These are phyloP conservation scores for Apis laboriosa DNA, from an alignment of 1,140 invertebrate species.

Conservation along the genomic window DNA sequence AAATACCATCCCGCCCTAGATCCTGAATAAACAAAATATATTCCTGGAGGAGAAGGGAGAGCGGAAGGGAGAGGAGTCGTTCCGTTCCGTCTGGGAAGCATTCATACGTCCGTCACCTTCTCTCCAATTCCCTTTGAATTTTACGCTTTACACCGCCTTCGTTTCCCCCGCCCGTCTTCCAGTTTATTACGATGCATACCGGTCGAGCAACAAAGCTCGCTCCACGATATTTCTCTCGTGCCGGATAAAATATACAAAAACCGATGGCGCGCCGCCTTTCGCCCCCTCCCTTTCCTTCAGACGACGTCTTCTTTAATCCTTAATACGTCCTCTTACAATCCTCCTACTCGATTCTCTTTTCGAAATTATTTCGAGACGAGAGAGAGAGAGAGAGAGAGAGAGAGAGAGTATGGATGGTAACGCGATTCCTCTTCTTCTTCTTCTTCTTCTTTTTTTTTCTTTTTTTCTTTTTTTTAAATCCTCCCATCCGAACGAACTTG, in stretches of 20 bases:
- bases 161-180: conserved; percentile 12
- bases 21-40: conserved; percentile 72
- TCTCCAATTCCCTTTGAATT: conserved; percentile 77
- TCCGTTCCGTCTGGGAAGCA: conserved; percentile 68
- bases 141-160: conserved; percentile 68
- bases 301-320: background rate
- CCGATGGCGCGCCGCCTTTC: conserved; percentile 4
- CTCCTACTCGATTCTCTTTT: no score
- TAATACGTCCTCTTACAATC: no score
- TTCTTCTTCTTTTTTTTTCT: no score
- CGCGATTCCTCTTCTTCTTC: background rate
- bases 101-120: conserved; percentile 66
- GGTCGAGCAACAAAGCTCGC: conserved; percentile 37
- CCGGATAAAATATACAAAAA: conserved; percentile 52
- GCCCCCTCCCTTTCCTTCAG: no score
- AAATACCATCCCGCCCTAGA: conserved; percentile 28
- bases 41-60: conserved; percentile 16
- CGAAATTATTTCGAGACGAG: no score
- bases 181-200: conserved; percentile 49
- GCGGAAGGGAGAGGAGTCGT: background rate
- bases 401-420: no score
- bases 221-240: background rate
- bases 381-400: no score
- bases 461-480: no score
- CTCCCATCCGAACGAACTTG: background rate